These are phyloP conservation scores for Sarotherodon lohbergeri DNA, from an alignment of 2,113 vertebrate genomes.

Conservation along the genomic window DNA sequence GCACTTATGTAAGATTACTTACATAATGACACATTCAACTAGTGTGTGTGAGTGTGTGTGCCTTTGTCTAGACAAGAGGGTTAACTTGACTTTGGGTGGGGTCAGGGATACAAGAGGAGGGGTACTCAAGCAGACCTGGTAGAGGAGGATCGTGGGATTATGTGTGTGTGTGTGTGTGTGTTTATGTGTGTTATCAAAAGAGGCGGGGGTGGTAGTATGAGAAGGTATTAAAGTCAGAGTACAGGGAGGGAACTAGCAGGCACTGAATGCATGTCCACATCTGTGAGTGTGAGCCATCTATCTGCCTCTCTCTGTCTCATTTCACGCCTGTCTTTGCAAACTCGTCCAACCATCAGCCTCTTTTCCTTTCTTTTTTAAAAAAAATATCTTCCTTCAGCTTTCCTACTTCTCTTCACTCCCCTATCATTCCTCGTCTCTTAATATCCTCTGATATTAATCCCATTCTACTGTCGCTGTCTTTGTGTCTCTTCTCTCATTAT, in stretches of 20 bases:
- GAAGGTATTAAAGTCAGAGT: constrained; percentile 56
- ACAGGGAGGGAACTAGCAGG: constrained; percentile 26
- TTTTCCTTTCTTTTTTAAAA: background rate
- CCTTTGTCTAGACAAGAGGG: constrained; percentile 13
- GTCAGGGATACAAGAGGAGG: constrained; percentile 22
- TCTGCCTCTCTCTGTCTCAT: constrained; percentile 4
- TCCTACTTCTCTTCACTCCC: background rate
- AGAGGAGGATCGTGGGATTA: constrained; percentile 67
- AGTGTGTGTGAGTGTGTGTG: constrained; percentile 7
- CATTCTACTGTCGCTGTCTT: constrained; percentile 16
- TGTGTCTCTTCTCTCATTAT: constrained; percentile 6
- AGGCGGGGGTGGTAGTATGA: background rate
- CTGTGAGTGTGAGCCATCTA: constrained; percentile 29
- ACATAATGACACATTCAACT: constrained; percentile 37
- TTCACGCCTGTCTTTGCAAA: constrained; percentile 6
- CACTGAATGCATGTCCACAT: constrained; percentile 50
- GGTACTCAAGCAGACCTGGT: constrained; percentile 35
- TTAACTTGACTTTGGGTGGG: constrained; percentile 13
- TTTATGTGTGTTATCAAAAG: constrained; percentile 17
- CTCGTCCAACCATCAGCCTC: background rate
- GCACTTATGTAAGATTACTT: constrained; percentile 65
- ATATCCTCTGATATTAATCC: constrained; percentile 34
- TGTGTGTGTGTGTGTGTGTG: constrained; percentile 40
- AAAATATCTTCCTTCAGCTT: background rate
- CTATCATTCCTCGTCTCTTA: background rate